Conservation (phyloP, 2,797 vertebrate species). For the Spondyliosoma cantharus region DNA sequence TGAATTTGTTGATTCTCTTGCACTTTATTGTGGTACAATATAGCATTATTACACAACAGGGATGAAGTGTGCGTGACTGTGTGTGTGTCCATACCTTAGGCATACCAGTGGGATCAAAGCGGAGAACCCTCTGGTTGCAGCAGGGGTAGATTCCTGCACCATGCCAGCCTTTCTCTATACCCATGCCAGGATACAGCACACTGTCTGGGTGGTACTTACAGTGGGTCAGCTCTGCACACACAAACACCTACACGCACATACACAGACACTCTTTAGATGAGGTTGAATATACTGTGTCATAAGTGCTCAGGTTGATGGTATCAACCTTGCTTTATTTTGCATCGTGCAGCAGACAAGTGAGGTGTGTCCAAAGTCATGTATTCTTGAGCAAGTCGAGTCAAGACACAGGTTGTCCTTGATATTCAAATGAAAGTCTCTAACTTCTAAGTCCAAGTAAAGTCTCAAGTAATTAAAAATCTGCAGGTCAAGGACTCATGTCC, state of each 20-base stretch:
- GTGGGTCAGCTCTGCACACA: slow-evolving; percentile 92
- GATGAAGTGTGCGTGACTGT: not conserved
- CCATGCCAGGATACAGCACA: slow-evolving; percentile 87
- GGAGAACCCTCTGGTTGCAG: slow-evolving; percentile 94
- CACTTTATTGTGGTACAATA: not conserved
- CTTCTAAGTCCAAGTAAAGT: too few species aligned
- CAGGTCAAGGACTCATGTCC: too few species aligned
- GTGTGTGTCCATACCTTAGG: slow-evolving; percentile 66
- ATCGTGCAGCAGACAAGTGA: too few species aligned
- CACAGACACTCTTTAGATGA: slow-evolving; percentile 50
- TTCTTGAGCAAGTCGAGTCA: too few species aligned
- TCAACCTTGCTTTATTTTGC: not conserved
- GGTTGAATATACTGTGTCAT: not conserved
- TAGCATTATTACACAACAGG: not conserved
- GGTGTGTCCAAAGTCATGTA: too few species aligned
- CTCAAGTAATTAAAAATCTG: too few species aligned
- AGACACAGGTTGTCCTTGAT: too few species aligned
- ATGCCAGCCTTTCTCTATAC: slow-evolving; percentile 82
- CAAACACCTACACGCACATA: slow-evolving; percentile 88
- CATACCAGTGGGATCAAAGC: slow-evolving; percentile 85
- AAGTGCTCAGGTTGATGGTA: not conserved
- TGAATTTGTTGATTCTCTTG: too few species aligned
- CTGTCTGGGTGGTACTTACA: slow-evolving; percentile 93
- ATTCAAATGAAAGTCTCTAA: too few species aligned
- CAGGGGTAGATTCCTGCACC: slow-evolving; percentile 94